A percentile compares a stretch with the other conserved stretches of the same genome.
These are phyloP conservation scores for Tenthredo amoena DNA, from an alignment of 2,888 invertebrate species.

Conservation along the genomic window DNA sequence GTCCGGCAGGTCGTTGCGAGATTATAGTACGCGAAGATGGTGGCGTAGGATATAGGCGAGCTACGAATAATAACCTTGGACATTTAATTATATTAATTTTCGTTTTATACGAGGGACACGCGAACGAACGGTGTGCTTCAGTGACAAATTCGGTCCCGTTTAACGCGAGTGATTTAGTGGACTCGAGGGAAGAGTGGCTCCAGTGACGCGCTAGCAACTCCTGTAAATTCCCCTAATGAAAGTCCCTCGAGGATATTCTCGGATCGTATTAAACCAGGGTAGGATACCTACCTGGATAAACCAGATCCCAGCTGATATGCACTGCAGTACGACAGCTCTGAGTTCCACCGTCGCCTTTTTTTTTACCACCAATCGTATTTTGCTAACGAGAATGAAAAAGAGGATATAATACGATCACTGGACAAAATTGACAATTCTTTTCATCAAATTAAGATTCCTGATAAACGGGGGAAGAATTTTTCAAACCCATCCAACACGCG, in stretches of 20 bases:
- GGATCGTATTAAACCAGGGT: conserved; percentile 75
- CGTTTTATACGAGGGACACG: conserved; percentile 22
- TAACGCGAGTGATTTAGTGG: conserved; percentile 71
- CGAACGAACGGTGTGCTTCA: conserved; percentile 41
- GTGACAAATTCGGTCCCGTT: conserved; percentile 72
- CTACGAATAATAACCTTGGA: neutral
- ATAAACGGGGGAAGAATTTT: too few species aligned
- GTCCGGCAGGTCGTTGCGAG: neutral
- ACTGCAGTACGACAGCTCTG: too few species aligned
- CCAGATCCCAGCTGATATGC: neutral
- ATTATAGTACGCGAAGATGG: neutral
- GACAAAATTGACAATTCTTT: neutral
- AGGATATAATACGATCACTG: neutral
- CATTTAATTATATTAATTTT: conserved; percentile 33
- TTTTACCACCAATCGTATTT: too few species aligned
- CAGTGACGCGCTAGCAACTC: conserved; percentile 62
- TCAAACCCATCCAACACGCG: too few species aligned
- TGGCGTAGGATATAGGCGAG: neutral
- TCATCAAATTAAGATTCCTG: neutral
- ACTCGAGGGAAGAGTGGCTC: conserved; percentile 62
- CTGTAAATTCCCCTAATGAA: conserved; percentile 76
- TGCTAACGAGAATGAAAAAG: neutral
- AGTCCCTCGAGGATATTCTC: conserved; percentile 72
- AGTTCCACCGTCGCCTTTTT: too few species aligned
- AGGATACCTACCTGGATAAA: conserved; percentile 50